Conservation (phyloP, 2,888 invertebrate genomes). For the Torymus texanus region DNA sequence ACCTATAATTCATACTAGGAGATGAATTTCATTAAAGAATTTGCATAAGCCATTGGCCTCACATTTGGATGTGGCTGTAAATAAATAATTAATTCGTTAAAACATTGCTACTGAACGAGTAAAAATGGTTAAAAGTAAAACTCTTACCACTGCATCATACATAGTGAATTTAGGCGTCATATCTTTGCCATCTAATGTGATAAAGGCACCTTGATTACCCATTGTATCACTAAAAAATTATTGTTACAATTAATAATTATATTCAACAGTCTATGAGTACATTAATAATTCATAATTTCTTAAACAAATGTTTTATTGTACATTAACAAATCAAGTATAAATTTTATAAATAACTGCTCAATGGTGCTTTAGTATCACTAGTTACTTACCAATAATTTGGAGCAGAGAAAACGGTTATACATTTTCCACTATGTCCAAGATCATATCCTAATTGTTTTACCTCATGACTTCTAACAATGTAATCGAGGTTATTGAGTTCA, state of each 20-base stretch:
- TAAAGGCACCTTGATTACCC: conserved; percentile 99
- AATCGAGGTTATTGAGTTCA: conserved; percentile 90
- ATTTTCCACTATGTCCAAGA: conserved; percentile 94
- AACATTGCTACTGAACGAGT: conserved; percentile 36
- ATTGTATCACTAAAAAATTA: conserved; percentile 90
- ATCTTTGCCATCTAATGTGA: conserved; percentile 93
- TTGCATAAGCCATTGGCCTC: conserved; percentile 98
- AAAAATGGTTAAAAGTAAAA: conserved; percentile 46
- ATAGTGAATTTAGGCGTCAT: conserved; percentile 93
- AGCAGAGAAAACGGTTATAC: conserved; percentile 99
- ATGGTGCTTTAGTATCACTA: background rate
- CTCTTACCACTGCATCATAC: conserved; percentile 95
- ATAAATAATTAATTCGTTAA: conserved; percentile 62
- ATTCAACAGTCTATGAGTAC: too few species aligned
- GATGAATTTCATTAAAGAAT: conserved; percentile 86
- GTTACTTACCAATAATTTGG: conserved; percentile 96
- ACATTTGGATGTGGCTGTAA: conserved; percentile 97
- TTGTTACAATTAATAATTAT: background rate
- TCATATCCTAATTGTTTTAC: conserved; percentile 98
- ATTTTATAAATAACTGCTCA: background rate
- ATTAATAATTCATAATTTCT: too few species aligned
- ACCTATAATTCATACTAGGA: conserved; percentile 77
- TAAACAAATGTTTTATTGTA: too few species aligned
- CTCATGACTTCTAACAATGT: conserved; percentile 97
- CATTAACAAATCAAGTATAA: background rate